Evolutionary conservation across 2,797 vertebrate genomes (phyloP).

Genomic region (Sciurus carolinensis): DNA sequence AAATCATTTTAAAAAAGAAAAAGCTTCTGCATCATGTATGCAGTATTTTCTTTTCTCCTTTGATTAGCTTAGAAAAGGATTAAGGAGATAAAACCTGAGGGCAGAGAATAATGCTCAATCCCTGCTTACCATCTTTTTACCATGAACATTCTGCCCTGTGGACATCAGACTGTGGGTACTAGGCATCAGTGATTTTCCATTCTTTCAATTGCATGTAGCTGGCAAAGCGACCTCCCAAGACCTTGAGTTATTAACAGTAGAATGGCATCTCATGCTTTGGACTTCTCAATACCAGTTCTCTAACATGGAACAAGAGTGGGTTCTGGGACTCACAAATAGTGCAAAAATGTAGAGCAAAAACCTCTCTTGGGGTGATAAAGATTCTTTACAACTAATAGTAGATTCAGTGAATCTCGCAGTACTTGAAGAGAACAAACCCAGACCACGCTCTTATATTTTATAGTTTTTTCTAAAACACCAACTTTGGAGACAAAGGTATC

Average conservation of each 20-base stretch:
- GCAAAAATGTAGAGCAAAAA: background rate
- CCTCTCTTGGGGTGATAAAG: background rate
- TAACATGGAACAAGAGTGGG: background rate
- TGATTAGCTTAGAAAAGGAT: constrained; percentile 1
- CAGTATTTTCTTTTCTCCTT: constrained; percentile 16
- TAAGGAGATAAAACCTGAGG: background rate
- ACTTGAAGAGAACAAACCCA: background rate
- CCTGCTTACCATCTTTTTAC: background rate
- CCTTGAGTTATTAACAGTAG: background rate
- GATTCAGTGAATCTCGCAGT: background rate
- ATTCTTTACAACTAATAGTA: background rate
- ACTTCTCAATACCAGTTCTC: background rate
- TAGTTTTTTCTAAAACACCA: constrained; percentile 13
- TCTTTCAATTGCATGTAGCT: background rate
- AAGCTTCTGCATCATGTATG: background rate
- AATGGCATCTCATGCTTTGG: background rate
- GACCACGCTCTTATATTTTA: background rate
- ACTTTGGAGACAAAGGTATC: background rate
- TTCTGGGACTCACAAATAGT: background rate
- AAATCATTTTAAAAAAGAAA: background rate
- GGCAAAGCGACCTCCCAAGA: background rate
- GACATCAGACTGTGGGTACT: background rate
- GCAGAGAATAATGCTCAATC: background rate
- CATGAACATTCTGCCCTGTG: background rate
- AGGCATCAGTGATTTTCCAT: background rate